Base-by-base conservation (phyloP, 2,113 vertebrate genomes). In the Tilapia sparmanii region DNA sequence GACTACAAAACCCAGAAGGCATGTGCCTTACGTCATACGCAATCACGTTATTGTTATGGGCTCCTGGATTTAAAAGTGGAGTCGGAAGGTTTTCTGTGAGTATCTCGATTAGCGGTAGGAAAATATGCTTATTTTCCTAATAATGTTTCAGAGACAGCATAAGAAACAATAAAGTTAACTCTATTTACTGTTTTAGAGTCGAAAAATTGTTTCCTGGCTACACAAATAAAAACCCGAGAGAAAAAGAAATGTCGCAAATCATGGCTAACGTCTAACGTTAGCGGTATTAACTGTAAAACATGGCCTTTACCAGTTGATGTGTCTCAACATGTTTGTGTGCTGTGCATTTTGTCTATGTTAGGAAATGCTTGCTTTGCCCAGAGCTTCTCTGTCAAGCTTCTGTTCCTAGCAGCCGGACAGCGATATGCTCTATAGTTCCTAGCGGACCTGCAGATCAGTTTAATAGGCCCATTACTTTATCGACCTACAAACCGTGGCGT, bases 51-150 rank as follows among this genome's bases (percentile, higher is more conserved):
- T 76, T 7, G 40, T 85, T 55, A 31, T 55, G 29, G 63, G 94
- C 92, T 92, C 86, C 84, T 82, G 91, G 94, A 95, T 96, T 96
- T 96, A 94, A 97, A 97, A 94, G 78, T 91, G 76, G 81, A 87
- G 38, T 81, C 86, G 80, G 35, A 29, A 33, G 31, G 7, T 55
- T 88, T 80, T 82, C 53, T 84, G 94, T 93, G 89, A 95, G 93
- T 92, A 93, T 38, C 68, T 4, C 18, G 7, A 2, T 53, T 45
- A 81, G 79, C 54, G 18, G 2, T 13, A 42, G 33, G 5, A 8
- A 22, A 8, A 10, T 1, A 5, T 68, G 3, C 12, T 1, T 59
- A 15, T 78, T 8, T 76, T 78, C 5, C 22, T 29, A 47, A 47
- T 57, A 31, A 59, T 42, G 78, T 52, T 10, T 16, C 1, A 66